Conservation (phyloP, 2,113 vertebrate species). For the Ameiurus melas region DNA sequence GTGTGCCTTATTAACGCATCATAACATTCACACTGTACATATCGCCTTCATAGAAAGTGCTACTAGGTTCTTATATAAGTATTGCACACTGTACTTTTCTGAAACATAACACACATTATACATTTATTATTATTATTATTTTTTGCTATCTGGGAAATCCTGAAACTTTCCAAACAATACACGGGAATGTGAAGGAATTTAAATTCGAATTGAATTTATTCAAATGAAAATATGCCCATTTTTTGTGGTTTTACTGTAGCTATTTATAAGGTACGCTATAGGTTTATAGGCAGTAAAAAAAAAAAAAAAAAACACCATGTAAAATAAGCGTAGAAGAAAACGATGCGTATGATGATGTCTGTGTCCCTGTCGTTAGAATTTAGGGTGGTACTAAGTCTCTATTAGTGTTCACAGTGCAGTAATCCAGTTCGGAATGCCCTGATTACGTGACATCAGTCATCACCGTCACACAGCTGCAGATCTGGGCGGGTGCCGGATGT, state of each 20-base stretch:
- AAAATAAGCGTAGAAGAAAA: neutral
- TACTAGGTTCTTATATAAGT: neutral
- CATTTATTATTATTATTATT: neutral
- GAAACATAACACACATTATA: neutral
- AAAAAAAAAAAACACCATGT: neutral
- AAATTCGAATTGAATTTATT: neutral
- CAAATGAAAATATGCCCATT: neutral
- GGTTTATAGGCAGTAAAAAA: neutral
- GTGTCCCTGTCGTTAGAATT: neutral
- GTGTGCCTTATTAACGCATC: neutral
- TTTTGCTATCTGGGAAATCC: neutral
- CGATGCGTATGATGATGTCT: neutral
- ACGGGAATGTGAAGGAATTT: neutral
- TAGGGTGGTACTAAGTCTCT: neutral
- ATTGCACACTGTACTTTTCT: neutral
- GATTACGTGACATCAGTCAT: neutral
- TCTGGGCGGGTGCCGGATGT: neutral
- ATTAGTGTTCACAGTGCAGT: conserved; percentile 7
- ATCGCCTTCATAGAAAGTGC: neutral
- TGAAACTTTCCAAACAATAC: neutral
- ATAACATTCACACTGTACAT: neutral
- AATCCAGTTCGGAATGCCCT: neutral
- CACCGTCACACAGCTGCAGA: neutral
- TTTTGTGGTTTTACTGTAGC: neutral
- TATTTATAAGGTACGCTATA: neutral